Evolutionary conservation across 2,113 vertebrate species (phyloP), one percentile per base, ranked within the genome.

Genomic region (Oreochromis aureus): DNA sequence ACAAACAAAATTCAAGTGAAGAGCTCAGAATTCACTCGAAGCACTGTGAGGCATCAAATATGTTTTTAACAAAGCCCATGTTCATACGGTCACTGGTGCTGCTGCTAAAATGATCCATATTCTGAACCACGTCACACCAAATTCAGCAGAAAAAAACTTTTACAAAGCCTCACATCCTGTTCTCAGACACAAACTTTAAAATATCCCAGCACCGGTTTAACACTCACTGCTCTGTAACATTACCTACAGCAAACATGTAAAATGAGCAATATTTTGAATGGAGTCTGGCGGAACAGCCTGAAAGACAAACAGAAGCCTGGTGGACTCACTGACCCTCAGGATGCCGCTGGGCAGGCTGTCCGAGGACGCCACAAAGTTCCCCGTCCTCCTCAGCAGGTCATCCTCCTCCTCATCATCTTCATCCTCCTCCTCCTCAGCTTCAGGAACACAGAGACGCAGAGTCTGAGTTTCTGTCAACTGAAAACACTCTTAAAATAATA

Each of bases 371-470:
- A 99, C 82, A 30, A 97, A 98, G 95, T 98, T 98, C 5, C 98
- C 99, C 2, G 99, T 99, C 91, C 93, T 97, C 69, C 95, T 85
- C 3, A 98, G 81, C 82, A 99, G 94, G 87, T 98, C 96, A 12
- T 97, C 97, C 3, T 94, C 94, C 0, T 93, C 90, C 1, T 97
- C 96, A 1, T 96, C 97, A 1, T 96, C 93, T 3, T 96, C 97
- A 8, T 95, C 97, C 7, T 94, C 93, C 4, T 96, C 97, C 15
- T 95, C 97, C 6, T 96, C 93, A 30, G 6, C 94, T 91, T 69
- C 82, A 61, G 56, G 9, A 46, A 51, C 59, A 92, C 16, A 69
- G 15, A 86, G 7, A 82, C 6, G 46, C 3, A 48, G 5, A 44
- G 18, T 18, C 3, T 32, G 24, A 55, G 39, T 69, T 27, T 59